Evolutionary conservation across 2,113 vertebrate genomes (phyloP).

Genomic region (Perca fluviatilis): DNA sequence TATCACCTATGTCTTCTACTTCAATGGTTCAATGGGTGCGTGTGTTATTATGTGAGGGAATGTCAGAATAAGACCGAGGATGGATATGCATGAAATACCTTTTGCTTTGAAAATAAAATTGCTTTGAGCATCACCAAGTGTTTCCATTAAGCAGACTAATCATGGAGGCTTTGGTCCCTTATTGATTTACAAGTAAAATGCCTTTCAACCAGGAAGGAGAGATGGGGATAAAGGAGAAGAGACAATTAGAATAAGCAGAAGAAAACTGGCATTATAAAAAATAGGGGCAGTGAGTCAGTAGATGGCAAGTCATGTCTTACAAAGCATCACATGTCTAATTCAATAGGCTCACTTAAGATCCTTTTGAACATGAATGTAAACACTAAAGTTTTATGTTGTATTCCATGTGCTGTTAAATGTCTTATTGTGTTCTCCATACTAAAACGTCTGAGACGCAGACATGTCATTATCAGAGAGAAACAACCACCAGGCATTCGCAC

Average conservation of each 20-base stretch:
- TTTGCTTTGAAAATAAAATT: neutral
- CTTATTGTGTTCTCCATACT: conserved; percentile 3
- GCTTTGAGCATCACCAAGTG: neutral
- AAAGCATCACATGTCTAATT: neutral
- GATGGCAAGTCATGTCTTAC: neutral
- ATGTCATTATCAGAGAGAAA: conserved; percentile 41
- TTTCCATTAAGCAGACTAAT: conserved; percentile 2
- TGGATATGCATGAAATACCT: conserved; percentile 1
- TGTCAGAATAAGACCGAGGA: neutral
- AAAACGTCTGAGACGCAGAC: conserved; percentile 21
- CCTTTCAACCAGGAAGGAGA: neutral
- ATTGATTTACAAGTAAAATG: conserved; percentile 26
- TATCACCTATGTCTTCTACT: conserved; percentile 7
- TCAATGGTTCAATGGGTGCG: neutral
- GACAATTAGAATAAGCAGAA: neutral
- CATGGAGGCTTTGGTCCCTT: neutral
- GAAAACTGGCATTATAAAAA: neutral
- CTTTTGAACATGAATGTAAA: conserved; percentile 14
- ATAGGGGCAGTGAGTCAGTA: neutral
- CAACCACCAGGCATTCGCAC: conserved; percentile 32
- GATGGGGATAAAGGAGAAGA: neutral
- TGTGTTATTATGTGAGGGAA: neutral
- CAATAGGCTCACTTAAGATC: neutral
- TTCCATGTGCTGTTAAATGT: conserved; percentile 16
- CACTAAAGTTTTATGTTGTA: neutral